These are phyloP conservation scores for Megathymus violae DNA, from an alignment of 1,140 invertebrate genomes.

Conservation along the genomic window DNA sequence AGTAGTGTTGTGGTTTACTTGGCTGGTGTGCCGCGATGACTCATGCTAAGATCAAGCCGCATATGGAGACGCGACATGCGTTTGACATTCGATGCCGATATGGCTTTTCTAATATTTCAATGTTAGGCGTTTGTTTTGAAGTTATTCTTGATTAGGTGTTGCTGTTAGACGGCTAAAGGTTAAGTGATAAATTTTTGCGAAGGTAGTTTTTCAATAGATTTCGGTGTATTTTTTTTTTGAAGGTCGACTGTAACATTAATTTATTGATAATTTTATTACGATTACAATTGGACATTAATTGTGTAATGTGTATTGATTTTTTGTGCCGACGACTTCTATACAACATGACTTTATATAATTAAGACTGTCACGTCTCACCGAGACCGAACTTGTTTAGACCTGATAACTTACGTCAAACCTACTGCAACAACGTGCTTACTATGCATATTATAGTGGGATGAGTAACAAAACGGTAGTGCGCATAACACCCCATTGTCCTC, in stretches of 20 bases:
- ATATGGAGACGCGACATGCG: conserved; percentile 9
- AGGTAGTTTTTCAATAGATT: background rate
- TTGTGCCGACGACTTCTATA: no score
- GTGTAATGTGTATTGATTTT: no score
- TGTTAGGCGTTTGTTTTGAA: conserved; percentile 24
- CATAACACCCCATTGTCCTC: conserved; percentile 41
- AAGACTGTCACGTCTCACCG: no score
- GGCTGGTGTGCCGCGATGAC: background rate
- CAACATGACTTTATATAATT: no score
- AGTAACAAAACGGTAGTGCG: conserved; percentile 35
- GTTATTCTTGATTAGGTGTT: conserved; percentile 14
- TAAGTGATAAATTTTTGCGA: conserved; percentile 4
- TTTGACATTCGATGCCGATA: conserved; percentile 25
- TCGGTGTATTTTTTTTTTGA: background rate
- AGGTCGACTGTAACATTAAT: no score
- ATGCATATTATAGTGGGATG: conserved; percentile 24
- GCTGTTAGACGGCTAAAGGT: conserved; percentile 7
- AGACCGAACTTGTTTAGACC: background rate
- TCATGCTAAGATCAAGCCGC: conserved; percentile 23
- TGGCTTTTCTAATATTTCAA: conserved; percentile 21
- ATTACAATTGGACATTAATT: no score
- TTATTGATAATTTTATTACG: no score
- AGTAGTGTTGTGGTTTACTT: background rate
- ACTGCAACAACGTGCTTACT: background rate
- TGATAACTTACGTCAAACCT: background rate